Conservation (phyloP, 1,140 invertebrate genomes). For the Pseudomyrmex concolor region DNA sequence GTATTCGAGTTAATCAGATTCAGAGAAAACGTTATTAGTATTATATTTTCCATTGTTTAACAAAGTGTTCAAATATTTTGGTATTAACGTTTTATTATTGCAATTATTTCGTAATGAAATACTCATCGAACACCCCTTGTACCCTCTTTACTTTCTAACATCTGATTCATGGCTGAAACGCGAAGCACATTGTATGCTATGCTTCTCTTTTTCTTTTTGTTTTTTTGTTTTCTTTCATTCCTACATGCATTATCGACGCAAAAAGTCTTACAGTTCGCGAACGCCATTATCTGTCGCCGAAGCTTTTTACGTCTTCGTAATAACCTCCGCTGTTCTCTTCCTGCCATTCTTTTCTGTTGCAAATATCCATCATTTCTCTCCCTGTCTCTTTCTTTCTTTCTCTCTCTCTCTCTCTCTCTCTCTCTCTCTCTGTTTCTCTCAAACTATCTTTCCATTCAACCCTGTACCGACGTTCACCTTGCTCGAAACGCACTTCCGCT, state of each 20-base stretch:
- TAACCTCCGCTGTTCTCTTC: slow-evolving; percentile 8
- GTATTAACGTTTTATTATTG: slow-evolving; percentile 4
- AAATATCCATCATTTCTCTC: slow-evolving; percentile 14
- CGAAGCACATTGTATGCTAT: slow-evolving; percentile 4
- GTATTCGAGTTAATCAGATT: neutral
- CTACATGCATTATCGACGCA: slow-evolving; percentile 4
- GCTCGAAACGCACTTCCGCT: slow-evolving; percentile 38
- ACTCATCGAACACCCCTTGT: neutral
- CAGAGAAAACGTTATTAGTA: neutral
- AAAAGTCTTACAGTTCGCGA: slow-evolving; percentile 4
- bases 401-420: too few relatives aligned
- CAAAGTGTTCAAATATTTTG: too few relatives aligned
- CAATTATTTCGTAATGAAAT: neutral
- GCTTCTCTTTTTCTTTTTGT: neutral
- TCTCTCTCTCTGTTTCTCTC: neutral
- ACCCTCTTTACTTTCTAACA: neutral
- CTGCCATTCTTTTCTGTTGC: neutral
- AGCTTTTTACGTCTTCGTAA: slow-evolving; percentile 23
- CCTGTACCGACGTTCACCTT: slow-evolving; percentile 16
- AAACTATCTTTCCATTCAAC: slow-evolving; percentile 27
- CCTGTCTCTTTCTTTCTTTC: too few relatives aligned
- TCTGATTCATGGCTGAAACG: slow-evolving; percentile 6
- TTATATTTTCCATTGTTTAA: too few relatives aligned
- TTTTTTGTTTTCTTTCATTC: neutral
- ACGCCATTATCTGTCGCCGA: slow-evolving; percentile 13